Conservation (phyloP, 2,888 invertebrate genomes). For the Diarsia rubi region DNA sequence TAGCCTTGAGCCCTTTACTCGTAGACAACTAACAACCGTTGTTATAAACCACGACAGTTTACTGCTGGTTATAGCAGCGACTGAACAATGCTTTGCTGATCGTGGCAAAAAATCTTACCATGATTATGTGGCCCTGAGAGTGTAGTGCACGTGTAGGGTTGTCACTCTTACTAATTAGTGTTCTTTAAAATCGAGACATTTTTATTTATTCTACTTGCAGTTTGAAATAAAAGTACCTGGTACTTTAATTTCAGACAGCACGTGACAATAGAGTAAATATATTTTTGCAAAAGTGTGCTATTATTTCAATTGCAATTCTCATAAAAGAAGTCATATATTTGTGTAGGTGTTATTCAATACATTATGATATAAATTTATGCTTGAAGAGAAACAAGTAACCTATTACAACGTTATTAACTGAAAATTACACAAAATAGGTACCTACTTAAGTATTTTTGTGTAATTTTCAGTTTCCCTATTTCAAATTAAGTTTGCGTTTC, state of each 20-base stretch:
- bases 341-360: no score
- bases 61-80: slow-evolving; percentile 5
- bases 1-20: not conserved
- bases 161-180: slow-evolving; percentile 12
- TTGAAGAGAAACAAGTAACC: not conserved
- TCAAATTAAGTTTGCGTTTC: slow-evolving; percentile 22
- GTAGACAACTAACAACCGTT: not conserved
- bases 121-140: slow-evolving; percentile 54
- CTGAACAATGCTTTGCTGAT: slow-evolving; percentile 47
- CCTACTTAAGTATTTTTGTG: not conserved
- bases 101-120: slow-evolving; percentile 56
- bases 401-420: not conserved
- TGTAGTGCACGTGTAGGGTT: slow-evolving; percentile 54
- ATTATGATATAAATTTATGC: not conserved
- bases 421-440: not conserved
- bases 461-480: slow-evolving; percentile 38
- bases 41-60: slow-evolving; percentile 2
- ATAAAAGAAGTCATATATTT: not conserved
- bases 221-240: no score
- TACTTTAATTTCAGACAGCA: slow-evolving; percentile 17
- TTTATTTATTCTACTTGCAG: not conserved
- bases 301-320: not conserved
- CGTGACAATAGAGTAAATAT: not conserved
- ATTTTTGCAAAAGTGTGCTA: not conserved
- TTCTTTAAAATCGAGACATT: slow-evolving; percentile 3